Evolutionary conservation across 1,140 invertebrate species (phyloP).

Genomic region (Plodia interpunctella): DNA sequence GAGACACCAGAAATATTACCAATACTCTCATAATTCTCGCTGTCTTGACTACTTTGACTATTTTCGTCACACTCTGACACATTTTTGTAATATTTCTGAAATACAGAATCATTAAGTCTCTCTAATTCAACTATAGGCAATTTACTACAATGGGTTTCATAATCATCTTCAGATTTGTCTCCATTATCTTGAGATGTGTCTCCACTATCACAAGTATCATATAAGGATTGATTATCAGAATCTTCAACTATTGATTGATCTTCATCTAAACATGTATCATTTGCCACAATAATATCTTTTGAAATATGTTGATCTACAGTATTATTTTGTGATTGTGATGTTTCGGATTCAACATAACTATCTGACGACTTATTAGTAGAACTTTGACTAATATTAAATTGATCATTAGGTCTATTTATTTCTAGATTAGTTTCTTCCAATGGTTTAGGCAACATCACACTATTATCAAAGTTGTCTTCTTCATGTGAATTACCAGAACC

Average conservation of each 20-base stretch:
- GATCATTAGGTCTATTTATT: not conserved
- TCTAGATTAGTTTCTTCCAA: not conserved
- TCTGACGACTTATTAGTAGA: not conserved
- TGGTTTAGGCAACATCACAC: not conserved
- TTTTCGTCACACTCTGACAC: constrained; percentile 16
- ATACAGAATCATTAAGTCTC: constrained; percentile 43
- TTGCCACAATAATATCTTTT: not conserved
- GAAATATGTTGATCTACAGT: not conserved
- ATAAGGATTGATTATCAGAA: constrained; percentile 21
- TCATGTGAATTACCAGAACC: not conserved
- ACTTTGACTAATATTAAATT: not conserved
- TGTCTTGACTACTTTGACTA: constrained; percentile 16
- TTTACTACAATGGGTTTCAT: constrained; percentile 17
- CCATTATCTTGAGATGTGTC: constrained; percentile 3
- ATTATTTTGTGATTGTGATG: not conserved
- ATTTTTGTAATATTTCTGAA: constrained; percentile 45
- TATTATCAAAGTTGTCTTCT: not conserved
- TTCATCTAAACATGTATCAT: not conserved
- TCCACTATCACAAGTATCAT: too few relatives aligned
- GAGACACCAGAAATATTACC: not conserved
- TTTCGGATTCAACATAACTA: not conserved
- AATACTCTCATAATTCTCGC: constrained; percentile 18
- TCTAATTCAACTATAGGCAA: constrained; percentile 38
- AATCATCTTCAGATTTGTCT: too few relatives aligned
- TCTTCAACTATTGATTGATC: not conserved